A percentile compares a stretch with the other conserved stretches of the same genome.
phyloP scores from a whole-genome alignment of 1,140 invertebrate species.

The Drosophila gunungcola region DNA sequence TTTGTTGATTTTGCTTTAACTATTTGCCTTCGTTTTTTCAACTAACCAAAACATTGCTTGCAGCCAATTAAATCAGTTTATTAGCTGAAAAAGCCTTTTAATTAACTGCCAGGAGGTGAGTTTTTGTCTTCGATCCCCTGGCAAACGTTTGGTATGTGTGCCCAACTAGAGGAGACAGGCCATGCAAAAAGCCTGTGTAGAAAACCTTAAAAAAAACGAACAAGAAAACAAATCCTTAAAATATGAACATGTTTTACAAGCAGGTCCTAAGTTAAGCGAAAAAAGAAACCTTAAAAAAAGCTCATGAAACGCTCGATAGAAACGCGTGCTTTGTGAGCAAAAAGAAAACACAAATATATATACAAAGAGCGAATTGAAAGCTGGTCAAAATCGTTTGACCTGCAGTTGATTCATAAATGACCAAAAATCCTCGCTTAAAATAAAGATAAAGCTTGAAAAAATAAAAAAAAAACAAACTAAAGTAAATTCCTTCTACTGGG shows the following conservation, averaged over 20 bases:
- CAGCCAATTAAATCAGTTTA: constrained; percentile 34
- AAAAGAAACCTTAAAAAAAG: not conserved
- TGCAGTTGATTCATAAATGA: constrained; percentile 25
- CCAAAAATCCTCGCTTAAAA: constrained; percentile 18
- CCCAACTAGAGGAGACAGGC: constrained; percentile 6
- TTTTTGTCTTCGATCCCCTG: constrained; percentile 23
- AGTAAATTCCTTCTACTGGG: not conserved
- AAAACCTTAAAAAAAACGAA: constrained; percentile 8
- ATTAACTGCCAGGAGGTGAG: constrained; percentile 46
- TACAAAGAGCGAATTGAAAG: constrained; percentile 33
- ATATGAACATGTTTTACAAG: constrained; percentile 10
- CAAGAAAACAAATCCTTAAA: not conserved
- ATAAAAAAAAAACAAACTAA: not conserved
- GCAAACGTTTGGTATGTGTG: constrained; percentile 1
- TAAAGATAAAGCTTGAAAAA: not conserved
- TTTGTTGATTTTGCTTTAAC: constrained; percentile 17
- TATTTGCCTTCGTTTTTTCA: not conserved
- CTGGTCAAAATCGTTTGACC: constrained; percentile 24
- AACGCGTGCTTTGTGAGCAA: not conserved
- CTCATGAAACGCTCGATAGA: not conserved
- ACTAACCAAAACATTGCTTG: constrained; percentile 40
- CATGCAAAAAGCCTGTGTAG: constrained; percentile 5
- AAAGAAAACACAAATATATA: constrained; percentile 7
- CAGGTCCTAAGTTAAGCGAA: constrained; percentile 5
- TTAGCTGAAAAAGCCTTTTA: constrained; percentile 32